These are phyloP conservation scores for Conus betulinus DNA, from an alignment of 1,140 invertebrate species.

Conservation along the genomic window DNA sequence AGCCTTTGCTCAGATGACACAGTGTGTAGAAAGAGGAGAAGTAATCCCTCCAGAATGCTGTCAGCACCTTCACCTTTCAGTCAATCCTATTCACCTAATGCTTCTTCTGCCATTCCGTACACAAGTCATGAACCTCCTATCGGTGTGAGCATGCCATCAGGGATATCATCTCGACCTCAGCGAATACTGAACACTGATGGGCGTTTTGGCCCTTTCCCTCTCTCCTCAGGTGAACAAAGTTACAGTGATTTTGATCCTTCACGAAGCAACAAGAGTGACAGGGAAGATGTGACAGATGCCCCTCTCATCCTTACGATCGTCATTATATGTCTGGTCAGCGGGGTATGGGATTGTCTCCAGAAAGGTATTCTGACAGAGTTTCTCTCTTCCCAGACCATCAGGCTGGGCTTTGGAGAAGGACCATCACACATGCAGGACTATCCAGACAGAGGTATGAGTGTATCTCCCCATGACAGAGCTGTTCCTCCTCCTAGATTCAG, in stretches of 20 bases:
- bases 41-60: background rate
- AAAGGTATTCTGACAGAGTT: background rate
- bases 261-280: background rate
- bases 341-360: background rate
- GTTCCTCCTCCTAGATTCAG: background rate
- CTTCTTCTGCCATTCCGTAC: background rate
- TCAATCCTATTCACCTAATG: too few species aligned
- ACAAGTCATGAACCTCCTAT: background rate
- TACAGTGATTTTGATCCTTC: background rate
- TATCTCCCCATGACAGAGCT: background rate
- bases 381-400: background rate
- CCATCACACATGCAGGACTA: background rate
- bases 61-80: background rate
- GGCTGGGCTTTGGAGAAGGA: background rate
- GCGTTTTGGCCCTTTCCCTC: background rate
- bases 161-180: background rate
- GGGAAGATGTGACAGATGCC: conserved; percentile 1
- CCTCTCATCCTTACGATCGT: conserved; percentile 2
- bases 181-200: background rate
- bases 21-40: conserved; percentile 34
- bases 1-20: conserved; percentile 77
- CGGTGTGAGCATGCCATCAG: background rate
- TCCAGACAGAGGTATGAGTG: background rate
- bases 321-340: background rate
- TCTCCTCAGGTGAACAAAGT: background rate